A percentile compares a stretch with the other conserved stretches of the same genome.
Evolutionary conservation across 2,888 invertebrate genomes (phyloP).

Genomic region (Dasypolia templi): DNA sequence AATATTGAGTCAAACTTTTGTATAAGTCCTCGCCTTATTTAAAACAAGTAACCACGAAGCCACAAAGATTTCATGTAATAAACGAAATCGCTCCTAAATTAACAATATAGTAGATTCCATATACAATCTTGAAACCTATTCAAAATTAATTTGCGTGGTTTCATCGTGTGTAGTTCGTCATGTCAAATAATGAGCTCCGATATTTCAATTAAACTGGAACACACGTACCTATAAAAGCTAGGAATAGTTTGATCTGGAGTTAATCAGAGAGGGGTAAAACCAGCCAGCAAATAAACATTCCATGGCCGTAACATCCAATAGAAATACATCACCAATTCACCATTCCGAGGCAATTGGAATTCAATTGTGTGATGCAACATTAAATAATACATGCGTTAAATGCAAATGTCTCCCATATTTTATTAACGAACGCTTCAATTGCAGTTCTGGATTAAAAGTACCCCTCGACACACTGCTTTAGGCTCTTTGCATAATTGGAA

Average conservation of each 20-base stretch:
- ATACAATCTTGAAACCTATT: conserved; percentile 31
- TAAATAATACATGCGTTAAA: conserved; percentile 37
- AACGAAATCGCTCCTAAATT: conserved; percentile 18
- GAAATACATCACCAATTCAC: conserved; percentile 45
- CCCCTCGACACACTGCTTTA: not conserved
- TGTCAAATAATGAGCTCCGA: conserved; percentile 38
- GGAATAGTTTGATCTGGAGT: conserved; percentile 55
- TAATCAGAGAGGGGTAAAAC: conserved; percentile 51
- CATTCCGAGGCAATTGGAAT: conserved; percentile 34
- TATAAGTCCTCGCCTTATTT: not conserved
- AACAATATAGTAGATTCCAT: conserved; percentile 28
- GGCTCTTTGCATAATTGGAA: conserved; percentile 21
- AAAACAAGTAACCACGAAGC: conserved; percentile 8
- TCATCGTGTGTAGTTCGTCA: conserved; percentile 24
- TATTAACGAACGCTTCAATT: conserved; percentile 38
- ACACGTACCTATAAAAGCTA: conserved; percentile 45
- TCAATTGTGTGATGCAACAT: conserved; percentile 28
- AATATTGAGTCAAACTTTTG: not conserved
- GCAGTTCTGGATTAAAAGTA: conserved; percentile 32
- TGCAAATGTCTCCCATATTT: conserved; percentile 37
- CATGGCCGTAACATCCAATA: conserved; percentile 41
- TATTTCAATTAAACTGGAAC: conserved; percentile 50
- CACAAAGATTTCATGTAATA: conserved; percentile 21
- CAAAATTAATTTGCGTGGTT: conserved; percentile 43
- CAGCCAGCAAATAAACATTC: conserved; percentile 47